phyloP scores from a whole-genome alignment of 1,140 invertebrate genomes.

The Sycophila sp. region DNA sequence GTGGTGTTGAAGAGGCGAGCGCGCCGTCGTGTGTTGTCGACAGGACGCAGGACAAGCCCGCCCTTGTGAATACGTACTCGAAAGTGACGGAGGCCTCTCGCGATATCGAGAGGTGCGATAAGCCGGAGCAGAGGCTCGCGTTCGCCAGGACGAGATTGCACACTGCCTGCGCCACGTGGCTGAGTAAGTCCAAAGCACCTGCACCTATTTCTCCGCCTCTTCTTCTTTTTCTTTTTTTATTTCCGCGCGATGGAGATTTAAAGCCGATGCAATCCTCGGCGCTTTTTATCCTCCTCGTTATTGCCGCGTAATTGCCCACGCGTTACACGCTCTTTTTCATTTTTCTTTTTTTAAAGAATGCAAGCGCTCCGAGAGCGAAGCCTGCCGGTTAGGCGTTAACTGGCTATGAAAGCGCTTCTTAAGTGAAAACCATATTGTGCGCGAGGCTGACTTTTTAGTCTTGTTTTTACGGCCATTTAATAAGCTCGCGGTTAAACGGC shows the following conservation, averaged over 20 bases:
- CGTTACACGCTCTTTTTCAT: no score
- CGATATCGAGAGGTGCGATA: not conserved
- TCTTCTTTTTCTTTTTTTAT: not conserved
- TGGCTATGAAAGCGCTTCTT: no score
- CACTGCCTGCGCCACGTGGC: slow-evolving; percentile 52
- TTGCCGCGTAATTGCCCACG: no score
- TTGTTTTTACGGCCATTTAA: no score
- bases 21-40: not conserved
- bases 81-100: slow-evolving; percentile 32
- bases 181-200: slow-evolving; percentile 52
- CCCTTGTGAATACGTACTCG: slow-evolving; percentile 30
- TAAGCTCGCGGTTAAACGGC: no score
- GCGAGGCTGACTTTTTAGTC: no score
- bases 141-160: not conserved
- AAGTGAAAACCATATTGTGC: no score
- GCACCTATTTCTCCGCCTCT: not conserved
- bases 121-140: not conserved
- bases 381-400: no score
- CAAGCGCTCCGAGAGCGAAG: no score
- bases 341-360: no score
- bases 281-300: no score
- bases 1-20: slow-evolving; percentile 13
- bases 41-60: slow-evolving; percentile 11
- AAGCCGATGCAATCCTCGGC: no score
- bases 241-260: not conserved